Evolutionary conservation across 2,113 vertebrate species (phyloP).

Genomic region (Chloroceryle aenea): DNA sequence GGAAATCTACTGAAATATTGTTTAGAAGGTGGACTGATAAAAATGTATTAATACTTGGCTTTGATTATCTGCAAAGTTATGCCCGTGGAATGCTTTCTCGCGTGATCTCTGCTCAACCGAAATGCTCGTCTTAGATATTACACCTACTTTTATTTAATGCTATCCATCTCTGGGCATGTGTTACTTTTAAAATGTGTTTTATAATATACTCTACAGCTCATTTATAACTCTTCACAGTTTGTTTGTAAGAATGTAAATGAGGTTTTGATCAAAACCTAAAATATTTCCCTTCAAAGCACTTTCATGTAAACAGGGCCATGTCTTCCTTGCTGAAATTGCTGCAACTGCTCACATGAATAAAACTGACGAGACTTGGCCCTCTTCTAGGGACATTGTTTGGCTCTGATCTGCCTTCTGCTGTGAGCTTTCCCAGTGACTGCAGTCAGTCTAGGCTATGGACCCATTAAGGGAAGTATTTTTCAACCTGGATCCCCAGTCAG

Average conservation of each 20-base stretch:
- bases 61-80: conserved; percentile 82
- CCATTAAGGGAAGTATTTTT: neutral
- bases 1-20: conserved; percentile 94
- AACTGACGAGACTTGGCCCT: neutral
- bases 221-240: conserved; percentile 57
- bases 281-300: conserved; percentile 59
- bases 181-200: conserved; percentile 65
- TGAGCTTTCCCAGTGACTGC: neutral
- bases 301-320: conserved; percentile 1
- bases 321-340: neutral
- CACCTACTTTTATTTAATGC: conserved; percentile 39
- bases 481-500: neutral
- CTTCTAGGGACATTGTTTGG: neutral
- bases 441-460: neutral
- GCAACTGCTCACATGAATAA: neutral
- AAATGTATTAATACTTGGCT: conserved; percentile 79
- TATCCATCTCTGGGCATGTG: conserved; percentile 61
- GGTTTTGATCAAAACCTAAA: conserved; percentile 65
- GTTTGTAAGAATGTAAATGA: conserved; percentile 65
- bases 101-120: conserved; percentile 64
- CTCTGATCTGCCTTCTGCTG: neutral
- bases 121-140: conserved; percentile 62
- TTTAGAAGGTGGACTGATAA: conserved; percentile 87
- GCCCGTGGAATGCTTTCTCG: conserved; percentile 71
- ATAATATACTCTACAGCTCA: conserved; percentile 61